Evolutionary conservation across 1,140 invertebrate species (phyloP), one percentile per base, ranked within the genome.

Genomic region (Maniola jurtina): DNA sequence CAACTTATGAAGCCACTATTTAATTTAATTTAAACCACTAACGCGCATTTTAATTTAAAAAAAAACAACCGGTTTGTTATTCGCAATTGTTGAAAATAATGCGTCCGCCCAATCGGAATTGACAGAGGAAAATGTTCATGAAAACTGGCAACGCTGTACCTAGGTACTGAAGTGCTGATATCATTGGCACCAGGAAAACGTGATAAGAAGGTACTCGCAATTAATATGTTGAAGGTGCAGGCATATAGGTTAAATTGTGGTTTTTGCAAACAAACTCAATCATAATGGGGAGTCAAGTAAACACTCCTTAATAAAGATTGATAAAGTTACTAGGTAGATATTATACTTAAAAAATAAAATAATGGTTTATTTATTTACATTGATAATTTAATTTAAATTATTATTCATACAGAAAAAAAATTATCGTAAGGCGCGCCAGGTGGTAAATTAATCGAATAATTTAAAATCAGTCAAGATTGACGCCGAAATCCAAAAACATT

Each of bases 121-220:
- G 72, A 75, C 78, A 72, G 56, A 78, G 80, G 81, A 80, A 83
- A 86, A 86, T 86, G 67, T 85, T 48, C 58, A 62, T 73, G 71
- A 67, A 72, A 72, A 73, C 64, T 66, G 67, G 48, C 66, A 60
- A 61, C 68, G 64, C 48, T 60, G 58, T 72, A 25, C 25, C 25
- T 25, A n/a, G n/a, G n/a, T n/a, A 62, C 59, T 72, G 60, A 72
- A 57, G 59, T 38, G 48, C 71, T 69, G 71, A 70, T 73, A 73
- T 61, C 54, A 73, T 66, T 67, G 67, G 59, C 69, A 74, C 62
- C 69, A 71, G 74, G 74, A 76, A 73, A 76, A 75, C 57, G 63
- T 67, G 66, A 71, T 68, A 67, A 71, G 64, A 61, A 61, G 33
- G 7, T 63, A 64, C 61, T 52, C 48, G 48, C 25, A 66, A 56